Evolutionary conservation across 2,797 vertebrate species (phyloP).

Genomic region (Coluber constrictor): DNA sequence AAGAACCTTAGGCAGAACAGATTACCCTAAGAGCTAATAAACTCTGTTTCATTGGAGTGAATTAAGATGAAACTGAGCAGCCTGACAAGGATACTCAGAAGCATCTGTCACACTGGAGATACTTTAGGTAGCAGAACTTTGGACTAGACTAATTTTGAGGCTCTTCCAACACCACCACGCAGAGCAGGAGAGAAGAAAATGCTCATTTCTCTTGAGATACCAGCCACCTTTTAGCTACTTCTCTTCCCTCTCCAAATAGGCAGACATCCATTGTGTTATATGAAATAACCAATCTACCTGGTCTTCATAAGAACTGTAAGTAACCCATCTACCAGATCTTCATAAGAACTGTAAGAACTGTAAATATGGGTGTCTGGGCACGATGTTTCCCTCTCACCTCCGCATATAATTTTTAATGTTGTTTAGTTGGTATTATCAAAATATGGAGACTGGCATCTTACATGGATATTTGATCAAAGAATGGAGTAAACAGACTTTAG

Average conservation of each 20-base stretch:
- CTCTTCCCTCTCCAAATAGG: not conserved
- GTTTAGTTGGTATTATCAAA: not conserved
- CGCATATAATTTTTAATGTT: not conserved
- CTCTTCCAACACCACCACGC: not conserved
- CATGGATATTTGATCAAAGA: not conserved
- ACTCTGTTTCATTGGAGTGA: not conserved
- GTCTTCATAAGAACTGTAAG: not conserved
- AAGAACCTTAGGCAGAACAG: not conserved
- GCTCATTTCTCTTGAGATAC: not conserved
- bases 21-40: not conserved
- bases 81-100: not conserved
- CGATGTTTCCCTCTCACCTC: not conserved
- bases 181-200: not conserved
- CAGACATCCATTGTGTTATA: not conserved
- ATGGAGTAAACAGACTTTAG: not conserved
- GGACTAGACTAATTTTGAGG: not conserved
- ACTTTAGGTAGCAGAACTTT: not conserved
- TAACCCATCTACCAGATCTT: not conserved
- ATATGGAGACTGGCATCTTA: not conserved
- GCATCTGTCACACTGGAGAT: not conserved
- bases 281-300: not conserved
- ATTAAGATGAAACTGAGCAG: not conserved
- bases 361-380: not conserved
- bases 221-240: not conserved
- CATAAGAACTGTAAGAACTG: not conserved